Conservation (phyloP, 2,888 invertebrate genomes). For the Julus scandinavius region DNA sequence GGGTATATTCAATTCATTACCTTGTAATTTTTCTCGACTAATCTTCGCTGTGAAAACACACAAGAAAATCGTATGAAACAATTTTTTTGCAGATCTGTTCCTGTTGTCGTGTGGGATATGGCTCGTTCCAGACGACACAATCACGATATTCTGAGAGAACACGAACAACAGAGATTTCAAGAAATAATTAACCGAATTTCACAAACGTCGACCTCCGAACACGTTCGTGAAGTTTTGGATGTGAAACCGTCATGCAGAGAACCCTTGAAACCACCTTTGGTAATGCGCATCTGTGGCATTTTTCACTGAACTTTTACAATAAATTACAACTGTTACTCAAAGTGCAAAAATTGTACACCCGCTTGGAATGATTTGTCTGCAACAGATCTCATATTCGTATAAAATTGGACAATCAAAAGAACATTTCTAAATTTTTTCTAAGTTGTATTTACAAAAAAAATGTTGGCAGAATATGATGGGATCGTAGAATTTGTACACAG, state of each 20-base stretch:
- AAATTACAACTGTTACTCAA: neutral
- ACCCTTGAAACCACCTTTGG: neutral
- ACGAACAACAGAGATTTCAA: slow-evolving; percentile 51
- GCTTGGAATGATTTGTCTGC: too few relatives aligned
- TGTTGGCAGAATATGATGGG: too few relatives aligned
- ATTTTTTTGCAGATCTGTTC: neutral
- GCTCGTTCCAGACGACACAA: slow-evolving; percentile 50
- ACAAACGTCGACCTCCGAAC: neutral
- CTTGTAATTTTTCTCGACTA: neutral
- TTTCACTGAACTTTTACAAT: neutral
- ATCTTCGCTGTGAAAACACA: neutral
- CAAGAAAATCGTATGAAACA: neutral
- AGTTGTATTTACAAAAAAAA: too few relatives aligned
- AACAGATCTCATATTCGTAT: too few relatives aligned
- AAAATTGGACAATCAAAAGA: too few relatives aligned
- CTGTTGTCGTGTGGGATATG: slow-evolving; percentile 44
- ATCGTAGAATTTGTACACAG: too few relatives aligned
- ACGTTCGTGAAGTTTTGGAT: neutral
- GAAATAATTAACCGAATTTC: slow-evolving; percentile 41
- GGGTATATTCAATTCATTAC: neutral
- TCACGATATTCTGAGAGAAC: slow-evolving; percentile 52
- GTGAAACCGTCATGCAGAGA: neutral
- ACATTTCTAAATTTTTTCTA: too few relatives aligned
- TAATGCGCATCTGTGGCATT: neutral
- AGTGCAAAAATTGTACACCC: too few relatives aligned